A percentile compares a stretch with the other conserved stretches of the same genome.
phyloP scores from a whole-genome alignment of 2,888 invertebrate genomes.

The Erebia palarica region DNA sequence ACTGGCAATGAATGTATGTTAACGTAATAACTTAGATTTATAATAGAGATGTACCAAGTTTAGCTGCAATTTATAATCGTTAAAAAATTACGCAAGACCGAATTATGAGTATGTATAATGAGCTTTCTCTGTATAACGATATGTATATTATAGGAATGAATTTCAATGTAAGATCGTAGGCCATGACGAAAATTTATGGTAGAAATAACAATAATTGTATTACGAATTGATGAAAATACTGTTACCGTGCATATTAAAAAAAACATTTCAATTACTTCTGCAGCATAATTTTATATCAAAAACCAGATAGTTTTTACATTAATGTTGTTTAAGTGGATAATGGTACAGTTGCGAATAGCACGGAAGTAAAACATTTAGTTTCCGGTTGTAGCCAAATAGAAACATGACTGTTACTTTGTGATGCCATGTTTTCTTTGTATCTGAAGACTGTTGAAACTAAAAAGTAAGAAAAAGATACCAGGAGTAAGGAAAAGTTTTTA shows the following conservation, averaged over 20 bases:
- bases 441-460: background rate
- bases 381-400: background rate
- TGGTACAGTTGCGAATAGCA: background rate
- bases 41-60: constrained; percentile 13
- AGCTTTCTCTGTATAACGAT: constrained; percentile 68
- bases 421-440: background rate
- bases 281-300: background rate
- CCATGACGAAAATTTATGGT: constrained; percentile 67
- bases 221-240: constrained; percentile 6
- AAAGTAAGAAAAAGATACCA: too few relatives aligned
- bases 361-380: background rate
- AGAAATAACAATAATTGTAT: constrained; percentile 47
- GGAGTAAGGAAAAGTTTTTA: too few relatives aligned
- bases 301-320: background rate
- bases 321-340: background rate
- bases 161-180: constrained; percentile 53
- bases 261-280: background rate
- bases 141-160: constrained; percentile 58
- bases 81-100: constrained; percentile 54
- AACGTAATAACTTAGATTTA: constrained; percentile 26
- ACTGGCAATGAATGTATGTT: constrained; percentile 11
- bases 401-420: background rate
- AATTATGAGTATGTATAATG: constrained; percentile 54
- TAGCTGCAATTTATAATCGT: constrained; percentile 36
- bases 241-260: background rate